Conservation (phyloP, 92 coral and sea anemone species). For the Palythoa heliodiscus region DNA sequence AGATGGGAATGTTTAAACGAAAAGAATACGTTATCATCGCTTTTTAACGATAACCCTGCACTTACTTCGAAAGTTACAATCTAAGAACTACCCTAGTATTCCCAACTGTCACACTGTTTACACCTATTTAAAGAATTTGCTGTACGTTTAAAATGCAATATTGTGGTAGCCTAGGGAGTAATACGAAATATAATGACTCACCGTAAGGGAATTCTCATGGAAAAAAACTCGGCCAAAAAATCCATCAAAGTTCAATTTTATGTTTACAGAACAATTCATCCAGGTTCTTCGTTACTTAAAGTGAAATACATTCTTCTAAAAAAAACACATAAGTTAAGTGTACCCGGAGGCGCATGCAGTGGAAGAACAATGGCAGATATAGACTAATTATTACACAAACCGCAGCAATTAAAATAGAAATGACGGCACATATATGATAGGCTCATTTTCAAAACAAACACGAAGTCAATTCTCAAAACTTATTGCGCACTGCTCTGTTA, state of each 20-base stretch:
- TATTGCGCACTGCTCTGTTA: neutral
- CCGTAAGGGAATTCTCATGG: constrained; percentile 20
- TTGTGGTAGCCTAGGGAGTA: neutral
- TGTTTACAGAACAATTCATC: neutral
- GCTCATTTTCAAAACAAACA: constrained; percentile 41
- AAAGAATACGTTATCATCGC: neutral
- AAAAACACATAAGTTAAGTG: constrained; percentile 12
- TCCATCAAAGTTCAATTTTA: constrained; percentile 9
- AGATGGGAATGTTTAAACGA: neutral
- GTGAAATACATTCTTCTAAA: constrained; percentile 2
- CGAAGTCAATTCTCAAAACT: neutral
- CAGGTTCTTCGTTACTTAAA: neutral
- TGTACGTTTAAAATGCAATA: neutral
- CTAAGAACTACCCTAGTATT: neutral
- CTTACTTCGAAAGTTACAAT: neutral
- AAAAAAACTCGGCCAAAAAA: constrained; percentile 15
- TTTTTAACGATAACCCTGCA: neutral
- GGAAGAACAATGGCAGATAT: constrained; percentile 1
- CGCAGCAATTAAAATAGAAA: constrained; percentile 38
- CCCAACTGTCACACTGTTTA: constrained; percentile 19
- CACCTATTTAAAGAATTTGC: constrained; percentile 1
- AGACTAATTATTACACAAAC: constrained; percentile 18
- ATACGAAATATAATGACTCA: neutral
- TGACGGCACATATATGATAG: constrained; percentile 19
- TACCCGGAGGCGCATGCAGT: constrained; percentile 9